Evolutionary conservation across 2,113 vertebrate species (phyloP).

Genomic region (Lycaon pictus): DNA sequence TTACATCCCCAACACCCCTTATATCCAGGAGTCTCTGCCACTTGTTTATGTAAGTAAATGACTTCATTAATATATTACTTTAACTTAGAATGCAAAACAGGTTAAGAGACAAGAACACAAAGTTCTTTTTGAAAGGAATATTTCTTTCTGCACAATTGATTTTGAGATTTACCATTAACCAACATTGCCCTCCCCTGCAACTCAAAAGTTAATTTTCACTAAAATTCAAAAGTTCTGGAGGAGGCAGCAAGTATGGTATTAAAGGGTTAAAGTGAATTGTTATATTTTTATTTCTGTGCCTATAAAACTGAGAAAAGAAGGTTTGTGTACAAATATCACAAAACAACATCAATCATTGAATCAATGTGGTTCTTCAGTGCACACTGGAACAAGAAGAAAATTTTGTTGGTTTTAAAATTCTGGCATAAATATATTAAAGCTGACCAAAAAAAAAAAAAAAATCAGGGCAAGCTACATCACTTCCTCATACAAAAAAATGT

Average conservation of each 20-base stretch:
- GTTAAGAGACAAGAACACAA: slow-evolving; percentile 69
- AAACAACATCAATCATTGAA: slow-evolving; percentile 93
- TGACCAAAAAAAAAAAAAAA: slow-evolving; percentile 87
- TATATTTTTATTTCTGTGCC: slow-evolving; percentile 82
- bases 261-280: slow-evolving; percentile 86
- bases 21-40: slow-evolving; percentile 38
- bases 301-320: slow-evolving; percentile 90
- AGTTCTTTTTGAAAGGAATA: slow-evolving; percentile 45
- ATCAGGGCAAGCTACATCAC: slow-evolving; percentile 96
- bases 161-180: slow-evolving; percentile 65
- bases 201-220: slow-evolving; percentile 72
- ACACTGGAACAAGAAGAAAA: slow-evolving; percentile 92
- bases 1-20: neutral
- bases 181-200: slow-evolving; percentile 59
- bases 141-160: slow-evolving; percentile 3
- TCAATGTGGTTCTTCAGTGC: slow-evolving; percentile 91
- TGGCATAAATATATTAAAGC: slow-evolving; percentile 94
- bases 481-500: slow-evolving; percentile 99
- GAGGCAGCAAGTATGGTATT: slow-evolving; percentile 83
- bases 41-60: neutral
- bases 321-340: slow-evolving; percentile 97
- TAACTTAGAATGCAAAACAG: slow-evolving; percentile 10
- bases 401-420: slow-evolving; percentile 89
- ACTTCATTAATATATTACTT: slow-evolving; percentile 18
- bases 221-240: slow-evolving; percentile 73